Evolutionary conservation across 2,888 invertebrate species (phyloP).

Genomic region (Myopa testacea): DNA sequence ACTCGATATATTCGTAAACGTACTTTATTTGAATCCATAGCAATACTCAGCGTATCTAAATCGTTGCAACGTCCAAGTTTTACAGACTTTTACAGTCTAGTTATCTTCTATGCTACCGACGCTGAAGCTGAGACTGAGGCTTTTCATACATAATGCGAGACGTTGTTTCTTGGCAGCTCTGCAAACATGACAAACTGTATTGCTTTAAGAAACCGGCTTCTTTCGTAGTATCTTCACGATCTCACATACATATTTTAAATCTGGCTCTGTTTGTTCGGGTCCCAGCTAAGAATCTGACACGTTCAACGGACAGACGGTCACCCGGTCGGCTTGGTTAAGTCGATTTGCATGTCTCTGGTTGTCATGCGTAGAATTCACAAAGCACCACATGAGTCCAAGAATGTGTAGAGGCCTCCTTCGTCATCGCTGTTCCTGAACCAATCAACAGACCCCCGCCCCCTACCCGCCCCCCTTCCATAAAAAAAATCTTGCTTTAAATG

Average conservation of each 20-base stretch:
- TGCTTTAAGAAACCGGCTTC: slow-evolving; percentile 33
- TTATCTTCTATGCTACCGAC: background rate
- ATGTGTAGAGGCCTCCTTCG: background rate
- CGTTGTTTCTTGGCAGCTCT: background rate
- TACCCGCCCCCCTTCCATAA: slow-evolving; percentile 9
- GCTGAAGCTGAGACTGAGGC: background rate
- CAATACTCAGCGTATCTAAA: too few relatives aligned
- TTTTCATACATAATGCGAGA: background rate
- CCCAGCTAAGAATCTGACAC: background rate
- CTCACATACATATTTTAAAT: background rate
- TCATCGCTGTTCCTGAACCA: background rate
- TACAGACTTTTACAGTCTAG: background rate
- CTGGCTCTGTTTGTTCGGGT: background rate
- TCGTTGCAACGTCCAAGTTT: background rate
- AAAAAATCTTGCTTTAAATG: slow-evolving; percentile 24
- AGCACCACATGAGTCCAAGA: slow-evolving; percentile 18
- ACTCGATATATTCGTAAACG: too few relatives aligned
- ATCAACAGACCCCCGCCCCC: background rate
- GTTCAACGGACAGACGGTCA: background rate
- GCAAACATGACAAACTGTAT: slow-evolving; percentile 30
- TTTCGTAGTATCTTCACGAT: slow-evolving; percentile 23
- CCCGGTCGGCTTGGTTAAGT: background rate
- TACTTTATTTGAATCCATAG: too few relatives aligned
- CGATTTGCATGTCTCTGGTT: slow-evolving; percentile 32
- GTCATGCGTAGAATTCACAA: background rate